Evolutionary conservation across 2,888 invertebrate genomes (phyloP), one percentile per base, ranked within the genome.

Genomic region (Cataglyphis rosenhaueri): DNA sequence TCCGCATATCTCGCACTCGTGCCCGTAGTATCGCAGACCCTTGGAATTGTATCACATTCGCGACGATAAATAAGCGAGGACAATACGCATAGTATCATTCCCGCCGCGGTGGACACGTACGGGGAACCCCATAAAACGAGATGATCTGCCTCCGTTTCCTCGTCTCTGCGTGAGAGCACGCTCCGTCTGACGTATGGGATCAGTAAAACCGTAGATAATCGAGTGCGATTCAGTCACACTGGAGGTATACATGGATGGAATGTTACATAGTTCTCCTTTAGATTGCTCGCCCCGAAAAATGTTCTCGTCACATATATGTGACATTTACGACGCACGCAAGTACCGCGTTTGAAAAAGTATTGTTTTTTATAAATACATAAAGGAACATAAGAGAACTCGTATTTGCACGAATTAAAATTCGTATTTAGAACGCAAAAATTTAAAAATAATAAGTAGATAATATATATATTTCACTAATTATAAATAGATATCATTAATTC

Each of bases 1-100:
- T 70, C 59, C 44, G 68, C 76, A 62, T 81, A 81, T 84, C 79
- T 82, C 71, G 55, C 52, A 38, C 25, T 82, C 78, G 62, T 70
- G 61, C 29, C 18, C 52, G n/a, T 70, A 52, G 32, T 55, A 73
- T 61, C 44, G 68, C 62, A 68, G 76, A 68, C 78, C 59, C 68
- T 71, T 52, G 79, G 86, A 87, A 90, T 88, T 84, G 90, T 87
- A 86, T 88, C 83, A 75, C 64, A 71, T 74, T 84, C 82, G 38
- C n/a, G 74, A 83, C 87, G 81, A 91, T 91, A 91, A 90, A 91
- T 91, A 91, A 91, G 65, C 82, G 83, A 74, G 91, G 88, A 90
- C 90, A 91, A 90, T 90, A 84, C 76, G 68, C 79, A 73, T 44
- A 76, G 82, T 85, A 84, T 84, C 71, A 81, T 82, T 81, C 73